These are phyloP conservation scores for Tridacna gigas DNA, from an alignment of 2,888 invertebrate species.

Conservation along the genomic window DNA sequence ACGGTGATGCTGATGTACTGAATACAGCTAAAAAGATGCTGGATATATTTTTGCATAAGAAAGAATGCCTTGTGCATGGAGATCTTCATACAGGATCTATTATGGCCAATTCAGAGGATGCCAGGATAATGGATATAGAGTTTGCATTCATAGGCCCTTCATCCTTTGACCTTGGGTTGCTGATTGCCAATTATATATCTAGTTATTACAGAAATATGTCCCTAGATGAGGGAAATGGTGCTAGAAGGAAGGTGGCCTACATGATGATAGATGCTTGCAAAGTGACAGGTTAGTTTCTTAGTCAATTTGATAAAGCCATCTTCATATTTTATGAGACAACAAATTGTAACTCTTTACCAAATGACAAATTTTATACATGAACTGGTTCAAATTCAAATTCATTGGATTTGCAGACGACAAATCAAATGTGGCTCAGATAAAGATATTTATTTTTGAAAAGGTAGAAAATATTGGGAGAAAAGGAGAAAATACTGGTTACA, in stretches of 20 bases:
- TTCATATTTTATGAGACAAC: too few relatives aligned
- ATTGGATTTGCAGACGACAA: too few relatives aligned
- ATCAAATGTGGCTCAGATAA: too few relatives aligned
- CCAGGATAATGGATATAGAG: conserved; percentile 71
- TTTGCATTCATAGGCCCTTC: conserved; percentile 75
- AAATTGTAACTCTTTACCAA: too few relatives aligned
- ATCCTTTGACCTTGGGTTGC: conserved; percentile 74
- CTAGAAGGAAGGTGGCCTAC: conserved; percentile 69
- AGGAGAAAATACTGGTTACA: too few relatives aligned
- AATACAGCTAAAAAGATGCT: conserved; percentile 64
- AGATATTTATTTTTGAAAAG: too few relatives aligned
- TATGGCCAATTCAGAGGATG: conserved; percentile 66
- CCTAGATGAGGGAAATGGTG: conserved; percentile 69
- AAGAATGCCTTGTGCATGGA: conserved; percentile 76
- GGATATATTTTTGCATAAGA: conserved; percentile 70
- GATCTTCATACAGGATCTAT: conserved; percentile 77
- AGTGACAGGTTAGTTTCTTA: conserved; percentile 63
- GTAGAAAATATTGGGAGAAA: too few relatives aligned
- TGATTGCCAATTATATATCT: conserved; percentile 76
- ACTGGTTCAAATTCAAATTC: too few relatives aligned
- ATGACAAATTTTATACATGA: too few relatives aligned
- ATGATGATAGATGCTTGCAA: conserved; percentile 71
- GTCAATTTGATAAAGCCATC: too few relatives aligned
- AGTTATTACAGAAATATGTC: conserved; percentile 75
- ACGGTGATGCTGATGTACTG: conserved; percentile 65